Conservation (phyloP, 1,140 invertebrate genomes). For the Mactra quadrangularis region DNA sequence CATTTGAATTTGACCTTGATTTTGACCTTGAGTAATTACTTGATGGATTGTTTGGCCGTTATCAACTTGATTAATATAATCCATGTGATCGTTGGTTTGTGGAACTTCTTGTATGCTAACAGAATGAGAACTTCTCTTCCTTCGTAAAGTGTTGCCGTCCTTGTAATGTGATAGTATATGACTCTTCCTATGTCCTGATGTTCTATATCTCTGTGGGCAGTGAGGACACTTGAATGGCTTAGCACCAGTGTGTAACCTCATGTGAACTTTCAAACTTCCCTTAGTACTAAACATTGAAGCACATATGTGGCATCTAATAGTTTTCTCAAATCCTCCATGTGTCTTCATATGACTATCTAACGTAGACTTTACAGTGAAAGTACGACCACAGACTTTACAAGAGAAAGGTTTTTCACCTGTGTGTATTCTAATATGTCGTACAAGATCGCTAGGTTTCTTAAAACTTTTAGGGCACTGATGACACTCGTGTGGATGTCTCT, state of each 20-base stretch:
- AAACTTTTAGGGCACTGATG: constrained; percentile 85
- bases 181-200: constrained; percentile 84
- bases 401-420: constrained; percentile 84
- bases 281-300: constrained; percentile 82
- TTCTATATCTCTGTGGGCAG: constrained; percentile 87
- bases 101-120: constrained; percentile 25
- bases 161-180: constrained; percentile 84
- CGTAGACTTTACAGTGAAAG: constrained; percentile 84
- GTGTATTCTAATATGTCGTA: constrained; percentile 83
- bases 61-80: constrained; percentile 51
- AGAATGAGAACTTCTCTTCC: constrained; percentile 51
- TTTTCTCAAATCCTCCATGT: constrained; percentile 79
- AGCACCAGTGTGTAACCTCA: constrained; percentile 88
- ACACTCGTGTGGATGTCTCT: constrained; percentile 84
- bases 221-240: constrained; percentile 88
- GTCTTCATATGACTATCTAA: constrained; percentile 84
- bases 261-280: constrained; percentile 88
- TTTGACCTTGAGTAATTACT: constrained; percentile 45
- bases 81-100: constrained; percentile 30
- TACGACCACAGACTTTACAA: constrained; percentile 78
- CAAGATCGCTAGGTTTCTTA: constrained; percentile 84
- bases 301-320: constrained; percentile 83
- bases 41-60: constrained; percentile 20
- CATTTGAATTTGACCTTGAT: constrained; percentile 62
- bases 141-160: constrained; percentile 58